Conservation (phyloP, 2,888 invertebrate genomes). For the Harpalus rufipes region DNA sequence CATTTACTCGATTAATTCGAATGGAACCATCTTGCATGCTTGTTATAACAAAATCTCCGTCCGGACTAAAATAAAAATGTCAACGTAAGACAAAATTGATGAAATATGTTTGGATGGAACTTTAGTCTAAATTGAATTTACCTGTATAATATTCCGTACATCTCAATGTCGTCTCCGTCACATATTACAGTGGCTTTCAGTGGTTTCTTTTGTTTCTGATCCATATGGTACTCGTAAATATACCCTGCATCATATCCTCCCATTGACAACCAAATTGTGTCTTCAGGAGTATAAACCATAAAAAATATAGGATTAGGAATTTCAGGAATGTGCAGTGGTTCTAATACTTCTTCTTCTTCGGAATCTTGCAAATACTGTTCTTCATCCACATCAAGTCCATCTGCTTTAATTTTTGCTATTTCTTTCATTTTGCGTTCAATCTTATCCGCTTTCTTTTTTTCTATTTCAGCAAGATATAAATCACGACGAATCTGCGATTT, state of each 20-base stretch:
- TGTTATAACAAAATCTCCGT: conserved; percentile 79
- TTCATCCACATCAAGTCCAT: conserved; percentile 81
- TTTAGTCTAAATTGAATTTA: conserved; percentile 69
- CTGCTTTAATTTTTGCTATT: conserved; percentile 79
- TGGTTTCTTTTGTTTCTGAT: conserved; percentile 76
- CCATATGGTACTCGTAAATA: conserved; percentile 81
- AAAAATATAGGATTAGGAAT: conserved; percentile 81
- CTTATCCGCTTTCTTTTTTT: conserved; percentile 78
- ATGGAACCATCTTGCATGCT: conserved; percentile 82
- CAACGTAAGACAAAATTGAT: too few species aligned
- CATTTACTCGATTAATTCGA: conserved; percentile 79
- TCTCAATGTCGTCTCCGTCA: conserved; percentile 80
- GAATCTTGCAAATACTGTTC: conserved; percentile 81
- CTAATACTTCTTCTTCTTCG: conserved; percentile 79
- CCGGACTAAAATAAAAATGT: conserved; percentile 74
- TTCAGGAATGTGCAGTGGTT: conserved; percentile 79
- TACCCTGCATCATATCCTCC: conserved; percentile 84
- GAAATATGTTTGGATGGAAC: too few species aligned
- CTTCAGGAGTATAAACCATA: conserved; percentile 78
- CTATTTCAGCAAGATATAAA: conserved; percentile 79
- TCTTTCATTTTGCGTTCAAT: conserved; percentile 79
- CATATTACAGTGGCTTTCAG: conserved; percentile 77
- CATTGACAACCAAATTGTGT: conserved; percentile 82
- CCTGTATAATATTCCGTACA: conserved; percentile 79
- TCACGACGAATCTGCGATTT: conserved; percentile 82